Conservation (phyloP, 2,888 invertebrate species). For the Cosmorhoe ocellata region DNA sequence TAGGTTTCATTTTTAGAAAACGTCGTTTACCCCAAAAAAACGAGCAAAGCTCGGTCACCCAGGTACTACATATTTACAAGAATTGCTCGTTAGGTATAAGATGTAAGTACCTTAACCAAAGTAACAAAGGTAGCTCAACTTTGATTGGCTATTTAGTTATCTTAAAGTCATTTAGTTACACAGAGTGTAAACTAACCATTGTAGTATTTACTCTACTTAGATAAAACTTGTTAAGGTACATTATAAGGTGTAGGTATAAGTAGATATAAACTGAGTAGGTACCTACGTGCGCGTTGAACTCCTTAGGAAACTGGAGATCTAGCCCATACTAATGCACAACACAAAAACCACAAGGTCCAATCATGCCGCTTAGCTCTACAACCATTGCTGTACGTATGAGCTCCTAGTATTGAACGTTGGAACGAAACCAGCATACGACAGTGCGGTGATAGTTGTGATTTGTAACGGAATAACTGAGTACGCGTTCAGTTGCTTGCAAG, state of each 20-base stretch:
- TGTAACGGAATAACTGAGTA: slow-evolving; percentile 12
- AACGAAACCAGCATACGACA: slow-evolving; percentile 29
- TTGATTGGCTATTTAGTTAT: slow-evolving; percentile 18
- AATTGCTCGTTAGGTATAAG: no score
- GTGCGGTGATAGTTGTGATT: slow-evolving; percentile 1
- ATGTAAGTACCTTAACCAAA: no score
- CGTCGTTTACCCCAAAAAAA: no score
- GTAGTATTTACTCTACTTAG: slow-evolving; percentile 46
- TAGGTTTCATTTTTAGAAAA: no score
- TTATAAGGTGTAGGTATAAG: no score
- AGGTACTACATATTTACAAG: no score
- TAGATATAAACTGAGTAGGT: slow-evolving; percentile 33
- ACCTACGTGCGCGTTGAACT: slow-evolving; percentile 69
- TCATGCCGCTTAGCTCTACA: background rate
- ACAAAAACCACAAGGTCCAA: slow-evolving; percentile 19
- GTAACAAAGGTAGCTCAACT: background rate
- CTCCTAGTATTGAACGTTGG: background rate
- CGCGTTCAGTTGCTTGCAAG: slow-evolving; percentile 36
- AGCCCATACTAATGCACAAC: slow-evolving; percentile 27
- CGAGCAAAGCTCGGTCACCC: no score
- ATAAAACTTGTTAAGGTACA: slow-evolving; percentile 45
- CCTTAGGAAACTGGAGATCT: slow-evolving; percentile 63
- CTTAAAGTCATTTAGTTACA: slow-evolving; percentile 33
- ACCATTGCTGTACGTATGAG: slow-evolving; percentile 27
- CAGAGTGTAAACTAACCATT: slow-evolving; percentile 41